Conservation (phyloP, 37 sponge, comb jelly and placozoan genomes). For the Haliclona indistincta region DNA sequence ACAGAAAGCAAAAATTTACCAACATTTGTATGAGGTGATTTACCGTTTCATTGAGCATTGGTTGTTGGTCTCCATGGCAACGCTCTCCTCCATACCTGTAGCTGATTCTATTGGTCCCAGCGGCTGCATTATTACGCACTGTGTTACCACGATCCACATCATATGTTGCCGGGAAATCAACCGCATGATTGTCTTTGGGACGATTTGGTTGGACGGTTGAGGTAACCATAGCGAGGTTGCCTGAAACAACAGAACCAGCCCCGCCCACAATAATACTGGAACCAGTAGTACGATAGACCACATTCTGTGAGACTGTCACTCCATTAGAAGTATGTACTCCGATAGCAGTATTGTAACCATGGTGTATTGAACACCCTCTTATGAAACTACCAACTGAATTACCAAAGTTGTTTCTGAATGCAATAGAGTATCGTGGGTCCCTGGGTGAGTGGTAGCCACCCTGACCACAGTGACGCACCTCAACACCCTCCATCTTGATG, state of each 20-base stretch:
- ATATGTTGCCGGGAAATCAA: conserved; percentile 88
- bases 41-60: conserved; percentile 8
- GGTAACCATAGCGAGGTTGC: conserved; percentile 73
- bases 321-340: conserved; percentile 73
- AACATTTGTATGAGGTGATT: neutral
- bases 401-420: conserved; percentile 40
- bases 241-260: conserved; percentile 15
- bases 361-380: conserved; percentile 65
- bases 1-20: neutral
- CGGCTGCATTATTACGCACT: conserved; percentile 74
- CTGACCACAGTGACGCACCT: conserved; percentile 84
- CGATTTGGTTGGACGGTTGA: conserved; percentile 69
- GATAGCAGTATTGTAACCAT: conserved; percentile 86
- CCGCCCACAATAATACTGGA: conserved; percentile 70
- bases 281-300: conserved; percentile 72
- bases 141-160: conserved; percentile 67
- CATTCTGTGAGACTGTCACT: conserved; percentile 54
- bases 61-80: conserved; percentile 28
- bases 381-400: conserved; percentile 42
- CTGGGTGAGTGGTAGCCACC: conserved; percentile 71
- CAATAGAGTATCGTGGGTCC: conserved; percentile 84
- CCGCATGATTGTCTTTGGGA: conserved; percentile 82
- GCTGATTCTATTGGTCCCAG: conserved; percentile 64
- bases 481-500: conserved; percentile 54
- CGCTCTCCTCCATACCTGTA: conserved; percentile 65